Evolutionary conservation across 2,113 vertebrate genomes (phyloP).

Genomic region (Catharus fuscescens): DNA sequence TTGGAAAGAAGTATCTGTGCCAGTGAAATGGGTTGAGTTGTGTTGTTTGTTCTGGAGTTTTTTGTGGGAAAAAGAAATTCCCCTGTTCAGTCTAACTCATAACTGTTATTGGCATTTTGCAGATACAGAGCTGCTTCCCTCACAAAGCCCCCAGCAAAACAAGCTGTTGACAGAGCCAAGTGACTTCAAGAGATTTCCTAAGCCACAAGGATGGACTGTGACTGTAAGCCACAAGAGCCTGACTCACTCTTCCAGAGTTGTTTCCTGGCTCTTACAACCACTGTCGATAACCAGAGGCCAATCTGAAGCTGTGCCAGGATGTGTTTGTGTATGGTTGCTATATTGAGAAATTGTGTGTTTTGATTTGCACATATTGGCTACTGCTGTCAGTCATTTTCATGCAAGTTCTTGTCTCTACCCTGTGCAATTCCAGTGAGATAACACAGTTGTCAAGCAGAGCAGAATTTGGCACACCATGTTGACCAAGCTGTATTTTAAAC

Average conservation of each 20-base stretch:
- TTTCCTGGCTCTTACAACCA: conserved; percentile 76
- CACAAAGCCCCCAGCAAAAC: conserved; percentile 31
- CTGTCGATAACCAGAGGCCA: conserved; percentile 70
- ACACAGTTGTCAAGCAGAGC: neutral
- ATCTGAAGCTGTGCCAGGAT: conserved; percentile 44
- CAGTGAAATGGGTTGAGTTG: neutral
- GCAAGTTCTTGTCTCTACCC: neutral
- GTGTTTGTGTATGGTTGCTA: neutral
- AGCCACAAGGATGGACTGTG: conserved; percentile 73
- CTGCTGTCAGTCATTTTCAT: neutral
- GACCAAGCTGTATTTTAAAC: neutral
- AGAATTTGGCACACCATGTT: neutral
- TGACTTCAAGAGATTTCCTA: conserved; percentile 70
- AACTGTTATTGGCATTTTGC: conserved; percentile 2
- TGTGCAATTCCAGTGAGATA: neutral
- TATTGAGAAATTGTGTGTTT: neutral
- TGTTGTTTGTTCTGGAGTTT: neutral
- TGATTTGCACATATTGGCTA: neutral
- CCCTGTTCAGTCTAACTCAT: neutral
- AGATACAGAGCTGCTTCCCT: conserved; percentile 64
- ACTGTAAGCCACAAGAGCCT: conserved; percentile 74
- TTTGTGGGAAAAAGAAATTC: neutral
- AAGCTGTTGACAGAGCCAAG: conserved; percentile 49
- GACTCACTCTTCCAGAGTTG: conserved; percentile 74
- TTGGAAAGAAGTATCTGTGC: neutral